Evolutionary conservation across 2,113 vertebrate species (phyloP), one percentile per base, ranked within the genome.

Genomic region (Gadus macrocephalus): DNA sequence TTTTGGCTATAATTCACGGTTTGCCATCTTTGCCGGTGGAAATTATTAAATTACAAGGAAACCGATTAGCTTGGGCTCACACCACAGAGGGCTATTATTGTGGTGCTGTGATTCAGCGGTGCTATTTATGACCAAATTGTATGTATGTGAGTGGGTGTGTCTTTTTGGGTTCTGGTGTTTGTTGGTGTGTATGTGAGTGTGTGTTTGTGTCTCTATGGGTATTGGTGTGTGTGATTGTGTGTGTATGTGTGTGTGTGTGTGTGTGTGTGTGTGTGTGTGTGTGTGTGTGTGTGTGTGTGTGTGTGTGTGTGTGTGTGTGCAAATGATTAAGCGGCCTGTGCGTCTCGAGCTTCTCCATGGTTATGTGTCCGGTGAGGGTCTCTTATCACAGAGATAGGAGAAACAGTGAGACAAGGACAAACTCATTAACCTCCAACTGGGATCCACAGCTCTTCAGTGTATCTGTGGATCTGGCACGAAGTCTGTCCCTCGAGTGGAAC

Each of bases 1-100:
- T 79, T 79, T 62, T 67, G 53, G 78, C 81, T 59, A 89, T 92
- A 86, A 87, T 88, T 90, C 84, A 92, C 89, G 56, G 65, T 90
- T 89, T 90, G 83, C 80, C 76, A 81, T 83, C 82, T 84, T 85
- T 67, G 68, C 71, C 63, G 64, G 38, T 79, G 73, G 42, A 82
- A 83, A 83, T 86, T 85, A 89, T 88, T 83, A 79, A 83, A 83
- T 89, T 86, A 87, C 66, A 42, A 69, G 69, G 74, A 88, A 91
- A 90, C 79, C 78, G 83, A 90, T 91, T 90, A 87, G 66, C 68
- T 72, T 27, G 9, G 72, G 67, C 83, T 87, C 84, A 86, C 74
- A 82, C 77, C 79, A 73, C 78, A 71, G 72, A 82, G 81, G 68
- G 73, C 75, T 85, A 85, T 88, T 82, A 83, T 83, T 84, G 83